Percentiles rank a stretch among this genome's conserved stretches.
These are phyloP conservation scores for Pterocles burchelli DNA, from an alignment of 2,113 vertebrate genomes.

Conservation along the genomic window DNA sequence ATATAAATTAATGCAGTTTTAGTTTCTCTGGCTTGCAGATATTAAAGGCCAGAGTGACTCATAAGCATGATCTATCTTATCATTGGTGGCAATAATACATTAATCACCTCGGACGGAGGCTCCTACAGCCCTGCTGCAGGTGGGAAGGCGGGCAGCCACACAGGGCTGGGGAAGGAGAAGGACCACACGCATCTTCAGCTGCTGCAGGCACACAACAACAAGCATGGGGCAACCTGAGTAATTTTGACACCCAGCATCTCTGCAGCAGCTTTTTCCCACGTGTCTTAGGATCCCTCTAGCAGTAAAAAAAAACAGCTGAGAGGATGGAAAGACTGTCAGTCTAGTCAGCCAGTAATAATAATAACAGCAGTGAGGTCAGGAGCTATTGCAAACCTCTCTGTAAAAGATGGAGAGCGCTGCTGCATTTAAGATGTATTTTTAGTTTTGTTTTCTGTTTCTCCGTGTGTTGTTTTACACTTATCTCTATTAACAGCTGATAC, in stretches of 20 bases:
- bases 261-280: not conserved
- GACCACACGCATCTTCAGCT: not conserved
- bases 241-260: not conserved
- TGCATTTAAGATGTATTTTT: not conserved
- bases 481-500: not conserved
- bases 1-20: conserved; percentile 32
- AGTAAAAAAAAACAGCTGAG: not conserved
- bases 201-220: not conserved
- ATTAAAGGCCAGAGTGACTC: conserved; percentile 1
- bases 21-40: conserved; percentile 25
- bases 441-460: not conserved
- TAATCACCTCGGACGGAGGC: not conserved
- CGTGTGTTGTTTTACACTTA: not conserved
- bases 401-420: not conserved
- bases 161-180: not conserved
- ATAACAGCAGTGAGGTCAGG: not conserved
- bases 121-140: not conserved
- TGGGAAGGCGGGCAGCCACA: accelerated
- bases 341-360: not conserved
- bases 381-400: not conserved
- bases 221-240: not conserved
- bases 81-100: not conserved
- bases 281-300: not conserved
- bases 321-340: not conserved
- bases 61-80: not conserved